Evolutionary conservation across 2,797 vertebrate species (phyloP), one percentile per base, ranked within the genome.

Genomic region (Rallus crepitans): DNA sequence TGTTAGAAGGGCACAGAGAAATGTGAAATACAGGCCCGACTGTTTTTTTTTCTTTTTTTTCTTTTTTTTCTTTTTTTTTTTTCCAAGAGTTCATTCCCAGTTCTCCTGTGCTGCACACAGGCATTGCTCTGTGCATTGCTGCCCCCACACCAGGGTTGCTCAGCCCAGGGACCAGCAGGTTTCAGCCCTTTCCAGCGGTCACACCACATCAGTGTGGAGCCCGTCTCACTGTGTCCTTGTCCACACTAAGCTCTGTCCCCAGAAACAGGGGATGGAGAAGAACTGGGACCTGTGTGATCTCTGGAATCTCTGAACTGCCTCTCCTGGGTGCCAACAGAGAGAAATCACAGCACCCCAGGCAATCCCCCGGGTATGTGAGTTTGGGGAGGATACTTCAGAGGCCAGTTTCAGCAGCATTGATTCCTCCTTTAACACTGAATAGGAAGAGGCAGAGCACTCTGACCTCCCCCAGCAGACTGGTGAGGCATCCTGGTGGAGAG

Each of bases 1-100:
- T 87, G 82, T 53, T 94, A 70, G 71, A 84, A 94, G 94, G 96
- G 42, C 82, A 90, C 27, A 39, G 73, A 82, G 53, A 95, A 85
- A 94, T 93, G 64, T 71, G 71, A 86, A 95, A 93, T 35, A 65
- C 79, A 80, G 79, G 40, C 55, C 56, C 2, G 3, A 15, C 10
- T 52, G 48, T 15, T 52, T 52, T 50, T 50, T 48, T 25, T 12
- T 23, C 14, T 9, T 15, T 52, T 27, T 15, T 27, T 28, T 7
- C 3, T 25, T 27, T 50, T 50, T 50, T 50, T 27, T 15, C 13
- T 48, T 11, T 12, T 48, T 20, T 48, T 48, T 50, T 50, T 50
- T 50, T 50, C 25, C 50, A 52, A 80, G 72, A 61, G 90, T 89
- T 95, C 92, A 88, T 92, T 87, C 68, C 16, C 65, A 83, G 79